phyloP scores from a whole-genome alignment of 2,888 invertebrate genomes.

The Lathronympha strigana region DNA sequence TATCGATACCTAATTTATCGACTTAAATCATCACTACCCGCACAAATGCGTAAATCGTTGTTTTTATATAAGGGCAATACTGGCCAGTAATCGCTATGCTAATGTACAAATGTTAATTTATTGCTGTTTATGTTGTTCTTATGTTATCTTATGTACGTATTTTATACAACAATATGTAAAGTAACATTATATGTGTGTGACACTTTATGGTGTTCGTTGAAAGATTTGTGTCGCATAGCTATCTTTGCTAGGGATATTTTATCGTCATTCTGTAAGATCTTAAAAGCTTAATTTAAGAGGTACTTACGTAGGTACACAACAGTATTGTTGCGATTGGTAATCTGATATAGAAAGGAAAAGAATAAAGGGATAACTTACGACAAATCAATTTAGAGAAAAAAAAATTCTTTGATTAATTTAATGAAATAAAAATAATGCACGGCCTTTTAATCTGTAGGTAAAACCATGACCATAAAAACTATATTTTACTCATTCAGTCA shows the following conservation, averaged over 20 bases:
- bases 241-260: too few relatives aligned
- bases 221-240: neutral
- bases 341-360: too few relatives aligned
- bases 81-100: constrained; percentile 32
- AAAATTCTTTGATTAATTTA: too few relatives aligned
- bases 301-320: too few relatives aligned
- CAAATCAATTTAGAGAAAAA: too few relatives aligned
- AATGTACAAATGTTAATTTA: constrained; percentile 33
- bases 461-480: neutral
- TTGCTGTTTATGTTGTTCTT: constrained; percentile 16
- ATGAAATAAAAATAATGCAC: too few relatives aligned
- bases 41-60: constrained; percentile 36
- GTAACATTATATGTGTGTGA: neutral
- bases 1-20: neutral
- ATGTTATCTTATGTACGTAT: constrained; percentile 8
- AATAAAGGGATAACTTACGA: too few relatives aligned
- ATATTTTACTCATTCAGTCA: neutral
- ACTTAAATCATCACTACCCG: constrained; percentile 17
- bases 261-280: too few relatives aligned
- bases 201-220: constrained; percentile 14
- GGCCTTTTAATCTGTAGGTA: neutral
- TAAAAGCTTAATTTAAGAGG: too few relatives aligned
- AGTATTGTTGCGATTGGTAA: too few relatives aligned
- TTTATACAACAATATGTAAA: constrained; percentile 17
- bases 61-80: constrained; percentile 40